Evolutionary conservation across 2,113 vertebrate genomes (phyloP).

Genomic region (Lepus europaeus): DNA sequence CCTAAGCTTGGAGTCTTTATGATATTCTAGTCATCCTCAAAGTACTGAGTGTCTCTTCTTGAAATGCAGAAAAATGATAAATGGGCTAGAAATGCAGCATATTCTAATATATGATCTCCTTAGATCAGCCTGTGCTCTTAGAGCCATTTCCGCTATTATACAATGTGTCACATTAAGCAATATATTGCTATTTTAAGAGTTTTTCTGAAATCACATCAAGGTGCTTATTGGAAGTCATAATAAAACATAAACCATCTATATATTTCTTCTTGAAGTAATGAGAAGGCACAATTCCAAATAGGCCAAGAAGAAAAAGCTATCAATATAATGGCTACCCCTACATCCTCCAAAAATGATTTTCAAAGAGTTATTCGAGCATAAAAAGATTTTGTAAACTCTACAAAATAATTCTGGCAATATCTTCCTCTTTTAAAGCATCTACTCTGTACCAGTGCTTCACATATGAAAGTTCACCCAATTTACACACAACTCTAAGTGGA

Average conservation of each 20-base stretch:
- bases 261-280: conserved; percentile 56
- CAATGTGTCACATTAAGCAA: background rate
- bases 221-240: conserved; percentile 46
- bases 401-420: background rate
- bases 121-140: background rate
- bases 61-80: background rate
- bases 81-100: background rate
- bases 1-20: background rate
- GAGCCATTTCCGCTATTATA: conserved; percentile 18
- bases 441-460: background rate
- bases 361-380: background rate
- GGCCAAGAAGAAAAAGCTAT: background rate
- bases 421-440: background rate
- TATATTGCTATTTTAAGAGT: conserved; percentile 39
- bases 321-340: background rate
- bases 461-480: background rate
- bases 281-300: conserved; percentile 41
- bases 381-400: background rate
- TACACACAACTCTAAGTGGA: background rate
- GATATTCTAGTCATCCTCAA: conserved; percentile 24
- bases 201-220: conserved; percentile 59
- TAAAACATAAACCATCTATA: background rate
- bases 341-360: background rate
- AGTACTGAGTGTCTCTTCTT: background rate
- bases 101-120: background rate